Percentiles rank a stretch among this genome's conserved stretches.
These are phyloP conservation scores for Amphimallon solstitiale DNA, from an alignment of 2,888 invertebrate species.

Conservation along the genomic window DNA sequence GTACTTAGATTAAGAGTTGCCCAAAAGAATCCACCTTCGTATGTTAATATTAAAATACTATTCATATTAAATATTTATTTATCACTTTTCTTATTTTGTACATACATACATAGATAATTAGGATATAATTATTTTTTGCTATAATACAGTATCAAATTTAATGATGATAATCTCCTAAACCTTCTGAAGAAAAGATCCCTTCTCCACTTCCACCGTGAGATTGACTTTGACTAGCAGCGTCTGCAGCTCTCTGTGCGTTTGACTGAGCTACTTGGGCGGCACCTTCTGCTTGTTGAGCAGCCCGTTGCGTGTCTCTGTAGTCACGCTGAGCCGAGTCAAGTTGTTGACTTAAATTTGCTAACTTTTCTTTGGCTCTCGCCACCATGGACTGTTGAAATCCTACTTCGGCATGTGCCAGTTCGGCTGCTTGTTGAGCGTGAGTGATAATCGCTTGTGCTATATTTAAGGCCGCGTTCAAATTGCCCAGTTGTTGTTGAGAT, in stretches of 20 bases:
- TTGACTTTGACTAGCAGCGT: constrained; percentile 51
- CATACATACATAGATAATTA: constrained; percentile 23
- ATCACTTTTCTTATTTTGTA: constrained; percentile 3
- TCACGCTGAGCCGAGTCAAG: constrained; percentile 75
- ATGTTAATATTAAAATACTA: background rate
- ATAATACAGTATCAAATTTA: constrained; percentile 8
- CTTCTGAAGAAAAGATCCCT: constrained; percentile 21
- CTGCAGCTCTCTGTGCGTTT: constrained; percentile 79
- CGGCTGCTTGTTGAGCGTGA: constrained; percentile 78
- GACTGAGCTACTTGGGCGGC: constrained; percentile 79
- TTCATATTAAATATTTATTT: constrained; percentile 19
- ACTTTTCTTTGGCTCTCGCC: constrained; percentile 75
- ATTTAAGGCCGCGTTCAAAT: constrained; percentile 79
- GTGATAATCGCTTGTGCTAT: constrained; percentile 81
- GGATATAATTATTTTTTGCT: background rate
- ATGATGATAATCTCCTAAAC: constrained; percentile 13
- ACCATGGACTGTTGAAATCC: constrained; percentile 81
- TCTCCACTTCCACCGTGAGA: background rate
- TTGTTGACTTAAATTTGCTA: constrained; percentile 75
- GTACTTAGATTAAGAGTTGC: too few relatives aligned
- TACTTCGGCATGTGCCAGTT: constrained; percentile 78
- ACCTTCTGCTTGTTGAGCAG: constrained; percentile 75
- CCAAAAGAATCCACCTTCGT: too few relatives aligned
- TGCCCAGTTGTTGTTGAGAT: constrained; percentile 68
- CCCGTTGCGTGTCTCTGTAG: constrained; percentile 78